These are phyloP conservation scores for Campopleginae sp. DNA, from an alignment of 2,888 invertebrate genomes.

Conservation along the genomic window DNA sequence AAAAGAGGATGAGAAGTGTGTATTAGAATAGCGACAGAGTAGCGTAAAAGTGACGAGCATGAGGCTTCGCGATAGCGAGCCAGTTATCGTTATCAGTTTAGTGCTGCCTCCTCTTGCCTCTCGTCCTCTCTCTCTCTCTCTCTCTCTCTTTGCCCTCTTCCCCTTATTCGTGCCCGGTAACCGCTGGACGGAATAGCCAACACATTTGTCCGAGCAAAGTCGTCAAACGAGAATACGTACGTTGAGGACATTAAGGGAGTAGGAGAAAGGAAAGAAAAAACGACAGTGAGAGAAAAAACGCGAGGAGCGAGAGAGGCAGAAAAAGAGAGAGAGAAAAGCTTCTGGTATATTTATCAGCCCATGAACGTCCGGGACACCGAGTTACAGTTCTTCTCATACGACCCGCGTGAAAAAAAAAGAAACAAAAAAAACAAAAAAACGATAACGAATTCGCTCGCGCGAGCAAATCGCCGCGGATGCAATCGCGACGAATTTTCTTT, in stretches of 20 bases:
- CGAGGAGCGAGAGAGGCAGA: background rate
- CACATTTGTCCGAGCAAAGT: slow-evolving; percentile 66
- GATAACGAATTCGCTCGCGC: slow-evolving; percentile 22
- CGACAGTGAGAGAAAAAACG: background rate
- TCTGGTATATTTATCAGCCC: slow-evolving; percentile 40
- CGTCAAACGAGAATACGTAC: slow-evolving; percentile 77
- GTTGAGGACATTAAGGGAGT: slow-evolving; percentile 4
- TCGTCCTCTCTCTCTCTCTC: slow-evolving; percentile 70
- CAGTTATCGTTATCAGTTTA: slow-evolving; percentile 79
- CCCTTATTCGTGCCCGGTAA: slow-evolving; percentile 26
- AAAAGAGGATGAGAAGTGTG: slow-evolving; percentile 25
- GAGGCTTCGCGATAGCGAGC: slow-evolving; percentile 72
- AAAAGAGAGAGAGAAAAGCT: slow-evolving; percentile 7
- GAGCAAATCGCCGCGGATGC: background rate
- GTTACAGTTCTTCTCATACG: slow-evolving; percentile 13
- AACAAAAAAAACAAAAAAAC: slow-evolving; percentile 18
- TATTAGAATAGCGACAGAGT: slow-evolving; percentile 61
- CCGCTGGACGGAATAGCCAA: slow-evolving; percentile 31
- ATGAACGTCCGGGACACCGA: slow-evolving; percentile 43
- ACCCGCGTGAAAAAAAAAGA: slow-evolving; percentile 20
- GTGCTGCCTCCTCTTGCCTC: slow-evolving; percentile 57
- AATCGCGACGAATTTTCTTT: slow-evolving; percentile 9
- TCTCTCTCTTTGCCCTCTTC: slow-evolving; percentile 46
- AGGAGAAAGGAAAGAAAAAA: slow-evolving; percentile 3
- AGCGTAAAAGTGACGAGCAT: slow-evolving; percentile 57